Conservation (phyloP, 2,888 invertebrate species). For the Aelia acuminata region DNA sequence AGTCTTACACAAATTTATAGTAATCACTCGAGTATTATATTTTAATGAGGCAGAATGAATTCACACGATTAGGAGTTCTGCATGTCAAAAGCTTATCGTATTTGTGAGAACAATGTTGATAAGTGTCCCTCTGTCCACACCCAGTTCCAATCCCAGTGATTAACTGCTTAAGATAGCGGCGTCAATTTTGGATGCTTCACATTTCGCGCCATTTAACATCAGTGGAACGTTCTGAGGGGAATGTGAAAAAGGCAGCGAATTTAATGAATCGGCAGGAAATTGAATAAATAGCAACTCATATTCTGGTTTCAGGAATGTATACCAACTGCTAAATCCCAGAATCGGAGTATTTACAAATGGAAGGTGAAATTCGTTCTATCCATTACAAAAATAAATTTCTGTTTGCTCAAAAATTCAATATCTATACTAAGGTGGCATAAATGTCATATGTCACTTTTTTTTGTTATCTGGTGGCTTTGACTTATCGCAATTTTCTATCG, state of each 20-base stretch:
- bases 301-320: not conserved
- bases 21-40: slow-evolving; percentile 11
- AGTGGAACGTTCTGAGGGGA: not conserved
- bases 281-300: not conserved
- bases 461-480: too few species aligned
- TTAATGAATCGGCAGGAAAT: not conserved
- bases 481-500: too few species aligned
- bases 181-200: not conserved
- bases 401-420: too few species aligned
- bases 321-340: not conserved
- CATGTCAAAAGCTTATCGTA: not conserved
- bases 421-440: too few species aligned
- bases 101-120: not conserved
- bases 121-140: not conserved
- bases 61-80: not conserved
- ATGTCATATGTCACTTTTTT: too few species aligned
- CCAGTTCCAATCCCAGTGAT: not conserved
- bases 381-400: too few species aligned
- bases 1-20: not conserved
- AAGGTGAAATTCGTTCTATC: too few species aligned
- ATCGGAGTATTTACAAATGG: not conserved
- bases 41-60: slow-evolving; percentile 19
- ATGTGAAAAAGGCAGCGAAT: not conserved
- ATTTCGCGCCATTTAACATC: not conserved
- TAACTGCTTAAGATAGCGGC: not conserved